A percentile compares a stretch with the other conserved stretches of the same genome.
These are phyloP conservation scores for Pseudotriccus pelzelni DNA, from an alignment of 2,797 vertebrate genomes.

Conservation along the genomic window DNA sequence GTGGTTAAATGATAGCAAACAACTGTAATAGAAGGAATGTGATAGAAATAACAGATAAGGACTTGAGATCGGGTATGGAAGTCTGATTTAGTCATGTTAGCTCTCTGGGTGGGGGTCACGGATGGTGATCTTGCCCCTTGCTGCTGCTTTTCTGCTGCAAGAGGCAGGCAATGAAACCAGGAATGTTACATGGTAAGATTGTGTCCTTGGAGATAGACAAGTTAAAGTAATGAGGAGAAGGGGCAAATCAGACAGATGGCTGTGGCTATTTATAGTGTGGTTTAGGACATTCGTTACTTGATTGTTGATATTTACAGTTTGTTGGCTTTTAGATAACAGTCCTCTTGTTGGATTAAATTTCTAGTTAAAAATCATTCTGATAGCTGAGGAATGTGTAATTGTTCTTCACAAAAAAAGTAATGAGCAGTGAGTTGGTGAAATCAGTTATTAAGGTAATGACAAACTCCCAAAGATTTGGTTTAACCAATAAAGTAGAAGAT, in stretches of 20 bases:
- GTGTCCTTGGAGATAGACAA: constrained; percentile 22
- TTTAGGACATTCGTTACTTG: constrained; percentile 37
- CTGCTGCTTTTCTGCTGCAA: neutral
- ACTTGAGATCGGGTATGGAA: neutral
- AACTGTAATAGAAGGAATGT: neutral
- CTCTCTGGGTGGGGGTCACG: neutral
- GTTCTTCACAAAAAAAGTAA: neutral
- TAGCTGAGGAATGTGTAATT: neutral
- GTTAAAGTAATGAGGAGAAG: constrained; percentile 49
- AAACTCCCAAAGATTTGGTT: neutral
- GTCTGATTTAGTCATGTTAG: neutral
- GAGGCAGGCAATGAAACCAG: neutral
- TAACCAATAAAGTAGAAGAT: neutral
- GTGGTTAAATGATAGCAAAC: neutral
- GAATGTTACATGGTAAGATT: neutral
- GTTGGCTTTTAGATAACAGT: neutral
- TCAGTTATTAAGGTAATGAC: neutral
- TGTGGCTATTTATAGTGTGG: constrained; percentile 45
- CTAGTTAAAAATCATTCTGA: neutral
- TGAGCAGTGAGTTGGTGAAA: neutral
- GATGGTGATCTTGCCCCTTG: neutral
- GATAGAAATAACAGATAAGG: neutral
- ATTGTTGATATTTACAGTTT: constrained; percentile 56
- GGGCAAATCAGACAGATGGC: constrained; percentile 49
- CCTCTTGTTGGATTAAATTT: neutral